phyloP scores from a whole-genome alignment of 2,797 vertebrate genomes.

The Salarias fasciatus region DNA sequence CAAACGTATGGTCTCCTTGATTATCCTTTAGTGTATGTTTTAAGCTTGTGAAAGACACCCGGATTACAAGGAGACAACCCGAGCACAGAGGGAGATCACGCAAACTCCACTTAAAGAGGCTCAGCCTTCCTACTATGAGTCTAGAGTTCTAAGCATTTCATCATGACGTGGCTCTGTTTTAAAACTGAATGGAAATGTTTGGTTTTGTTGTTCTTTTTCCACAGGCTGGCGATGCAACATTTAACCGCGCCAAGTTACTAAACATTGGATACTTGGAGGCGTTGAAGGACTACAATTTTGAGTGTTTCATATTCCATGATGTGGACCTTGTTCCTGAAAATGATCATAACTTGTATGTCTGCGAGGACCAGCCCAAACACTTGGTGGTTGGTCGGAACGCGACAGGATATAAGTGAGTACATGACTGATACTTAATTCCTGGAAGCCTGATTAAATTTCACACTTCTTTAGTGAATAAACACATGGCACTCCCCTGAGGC shows the following conservation, averaged over 20 bases:
- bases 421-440: background rate
- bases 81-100: no score
- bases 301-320: conserved; percentile 97
- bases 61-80: no score
- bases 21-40: no score
- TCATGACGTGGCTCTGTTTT: no score
- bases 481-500: background rate
- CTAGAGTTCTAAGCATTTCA: no score
- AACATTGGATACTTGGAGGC: conserved; percentile 96
- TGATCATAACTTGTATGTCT: conserved; percentile 92
- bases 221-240: conserved; percentile 89
- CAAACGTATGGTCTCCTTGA: no score
- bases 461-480: conserved; percentile 1
- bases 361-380: conserved; percentile 92
- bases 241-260: conserved; percentile 96
- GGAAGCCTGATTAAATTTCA: conserved; percentile 1
- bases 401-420: conserved; percentile 94
- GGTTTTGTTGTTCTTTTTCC: background rate
- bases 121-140: no score
- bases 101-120: no score
- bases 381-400: conserved; percentile 95
- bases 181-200: no score
- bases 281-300: conserved; percentile 91
- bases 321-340: conserved; percentile 97
- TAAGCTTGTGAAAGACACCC: no score